These are phyloP conservation scores for Amiota communis DNA, from an alignment of 2,888 invertebrate species.

Conservation along the genomic window DNA sequence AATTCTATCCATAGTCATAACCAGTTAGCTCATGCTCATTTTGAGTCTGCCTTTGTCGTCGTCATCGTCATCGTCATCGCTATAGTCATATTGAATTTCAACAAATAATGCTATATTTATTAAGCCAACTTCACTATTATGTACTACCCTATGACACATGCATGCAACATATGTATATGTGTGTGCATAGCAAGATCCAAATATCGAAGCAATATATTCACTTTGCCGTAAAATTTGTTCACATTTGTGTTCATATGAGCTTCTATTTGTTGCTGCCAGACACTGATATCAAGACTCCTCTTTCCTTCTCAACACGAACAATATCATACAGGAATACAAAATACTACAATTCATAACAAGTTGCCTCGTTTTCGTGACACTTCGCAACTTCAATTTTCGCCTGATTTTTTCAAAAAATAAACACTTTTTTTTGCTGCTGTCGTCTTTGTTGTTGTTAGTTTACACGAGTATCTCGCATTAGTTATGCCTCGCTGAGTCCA, in stretches of 20 bases:
- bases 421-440: neutral
- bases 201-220: conserved; percentile 2
- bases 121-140: conserved; percentile 24
- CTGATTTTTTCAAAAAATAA: neutral
- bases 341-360: neutral
- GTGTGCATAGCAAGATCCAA: too few species aligned
- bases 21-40: neutral
- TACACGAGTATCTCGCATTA: conserved; percentile 57
- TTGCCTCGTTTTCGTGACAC: neutral
- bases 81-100: conserved; percentile 55
- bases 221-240: conserved; percentile 21
- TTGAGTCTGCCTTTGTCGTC: neutral
- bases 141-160: neutral
- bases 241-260: neutral
- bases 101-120: conserved; percentile 50
- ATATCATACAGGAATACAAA: too few species aligned
- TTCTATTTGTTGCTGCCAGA: too few species aligned
- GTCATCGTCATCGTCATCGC: neutral
- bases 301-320: too few species aligned
- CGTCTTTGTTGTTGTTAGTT: conserved; percentile 42
- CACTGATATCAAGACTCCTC: too few species aligned
- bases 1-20: neutral
- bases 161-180: neutral
- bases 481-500: conserved; percentile 48
- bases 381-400: neutral